Evolutionary conservation across 2,113 vertebrate genomes (phyloP), one percentile per base, ranked within the genome.

Genomic region (Entomyzon cyanotis): DNA sequence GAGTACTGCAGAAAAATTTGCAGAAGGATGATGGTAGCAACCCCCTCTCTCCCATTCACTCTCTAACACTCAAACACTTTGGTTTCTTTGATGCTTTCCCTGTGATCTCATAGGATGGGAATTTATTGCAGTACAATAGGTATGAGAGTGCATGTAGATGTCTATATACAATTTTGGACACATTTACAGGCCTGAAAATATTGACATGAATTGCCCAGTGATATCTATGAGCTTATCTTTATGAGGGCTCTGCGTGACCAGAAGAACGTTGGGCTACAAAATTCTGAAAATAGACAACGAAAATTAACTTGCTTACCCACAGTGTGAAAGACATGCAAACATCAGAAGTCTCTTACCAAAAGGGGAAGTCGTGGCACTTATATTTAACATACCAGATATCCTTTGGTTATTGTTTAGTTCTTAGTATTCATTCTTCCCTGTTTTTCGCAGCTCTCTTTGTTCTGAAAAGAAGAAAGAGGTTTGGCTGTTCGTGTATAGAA

Each of bases 221-320:
- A 7, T 35, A 83, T 31, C 21, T 23, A 23, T 15, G 14, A 39
- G 6, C 15, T 49, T 79, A 15, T 41, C 20, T 87, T 56, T 69
- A 44, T 0, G 3, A 30, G 5, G 3, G 12, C 42, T 69, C 52
- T 76, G 24, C 0, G 0, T 60, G 63, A 56, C 15, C n/a, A 42
- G 31, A 60, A 64, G 46, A 62, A 47, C 0, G 0, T 30, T 35
- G 14, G 33, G 47, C 30, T 37, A 12, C 42, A 68, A 28, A 85
- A 58, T 41, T 69, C 41, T 92, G 44, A 82, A 90, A 85, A 37
- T 0, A 33, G 20, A 18, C n/a, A 69, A 37, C 10, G 69, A 83
- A 85, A 49, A 15, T 37, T 42, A 42, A 70, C 9, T 25, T 21
- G 15, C 22, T 68, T 47, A 49, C 5, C 9, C 13, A 60, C 37